phyloP scores from a whole-genome alignment of 2,113 vertebrate species.

The Spea multiplicata region DNA sequence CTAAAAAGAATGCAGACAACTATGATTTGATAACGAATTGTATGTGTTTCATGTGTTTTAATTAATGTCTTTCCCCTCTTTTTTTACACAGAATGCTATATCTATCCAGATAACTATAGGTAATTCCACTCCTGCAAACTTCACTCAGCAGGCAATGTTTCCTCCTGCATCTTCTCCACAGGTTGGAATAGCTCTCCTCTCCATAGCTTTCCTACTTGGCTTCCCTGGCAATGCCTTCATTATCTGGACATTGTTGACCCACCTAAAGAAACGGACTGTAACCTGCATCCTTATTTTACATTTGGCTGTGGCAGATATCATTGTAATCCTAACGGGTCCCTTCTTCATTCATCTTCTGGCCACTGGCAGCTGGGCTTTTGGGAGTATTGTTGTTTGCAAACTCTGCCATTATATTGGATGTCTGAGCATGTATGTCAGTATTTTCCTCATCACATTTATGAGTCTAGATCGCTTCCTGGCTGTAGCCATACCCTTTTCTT shows the following conservation, averaged over 20 bases:
- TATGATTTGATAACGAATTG: too few relatives aligned
- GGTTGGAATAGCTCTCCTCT: slow-evolving; percentile 63
- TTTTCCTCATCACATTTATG: slow-evolving; percentile 62
- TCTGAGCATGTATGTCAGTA: slow-evolving; percentile 66
- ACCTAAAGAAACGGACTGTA: slow-evolving; percentile 67
- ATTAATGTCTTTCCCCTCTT: not conserved
- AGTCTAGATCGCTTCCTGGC: slow-evolving; percentile 66
- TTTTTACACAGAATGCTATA: not conserved
- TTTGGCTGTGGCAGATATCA: slow-evolving; percentile 78
- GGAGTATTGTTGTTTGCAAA: slow-evolving; percentile 65
- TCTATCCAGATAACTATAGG: not conserved
- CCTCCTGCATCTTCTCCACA: not conserved
- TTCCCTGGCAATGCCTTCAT: slow-evolving; percentile 80
- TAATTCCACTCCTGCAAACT: not conserved
- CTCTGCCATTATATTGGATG: slow-evolving; percentile 75
- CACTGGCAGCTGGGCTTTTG: slow-evolving; percentile 65
- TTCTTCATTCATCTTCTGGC: slow-evolving; percentile 72
- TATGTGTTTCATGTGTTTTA: too few relatives aligned
- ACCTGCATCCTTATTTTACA: slow-evolving; percentile 81
- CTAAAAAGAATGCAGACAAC: too few relatives aligned
- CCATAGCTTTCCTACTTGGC: slow-evolving; percentile 70
- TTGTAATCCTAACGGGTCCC: slow-evolving; percentile 72
- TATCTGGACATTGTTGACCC: slow-evolving; percentile 76
- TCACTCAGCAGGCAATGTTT: not conserved
- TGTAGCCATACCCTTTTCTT: slow-evolving; percentile 57